A percentile compares a stretch with the other conserved stretches of the same genome.
Conservation (phyloP, 2,113 vertebrate species). For the Ptilorrhoa leucosticta region DNA sequence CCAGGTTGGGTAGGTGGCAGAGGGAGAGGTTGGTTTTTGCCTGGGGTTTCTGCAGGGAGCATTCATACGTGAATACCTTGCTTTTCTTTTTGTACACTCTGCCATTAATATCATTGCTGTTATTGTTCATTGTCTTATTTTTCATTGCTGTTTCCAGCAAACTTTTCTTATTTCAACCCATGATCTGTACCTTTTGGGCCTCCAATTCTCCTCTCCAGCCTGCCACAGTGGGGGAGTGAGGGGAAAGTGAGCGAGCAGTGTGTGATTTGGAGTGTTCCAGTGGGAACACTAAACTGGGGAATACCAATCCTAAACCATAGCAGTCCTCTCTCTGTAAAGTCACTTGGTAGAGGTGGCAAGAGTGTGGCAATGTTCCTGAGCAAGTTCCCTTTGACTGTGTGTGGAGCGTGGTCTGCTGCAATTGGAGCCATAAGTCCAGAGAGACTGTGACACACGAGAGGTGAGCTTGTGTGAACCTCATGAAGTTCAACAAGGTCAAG, state of each 20-base stretch:
- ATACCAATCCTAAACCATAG: background rate
- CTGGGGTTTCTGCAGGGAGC: background rate
- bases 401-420: background rate
- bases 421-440: background rate
- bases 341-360: background rate
- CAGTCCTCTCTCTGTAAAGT: background rate
- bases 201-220: background rate
- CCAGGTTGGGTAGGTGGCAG: too few relatives aligned
- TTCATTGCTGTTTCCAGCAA: background rate
- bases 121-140: background rate
- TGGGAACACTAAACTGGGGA: background rate
- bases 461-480: background rate
- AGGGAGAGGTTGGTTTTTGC: background rate
- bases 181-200: background rate
- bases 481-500: background rate
- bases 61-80: accelerated
- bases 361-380: background rate
- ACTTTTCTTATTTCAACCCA: background rate
- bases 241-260: background rate
- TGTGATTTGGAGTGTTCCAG: background rate
- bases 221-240: background rate
- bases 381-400: background rate
- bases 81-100: background rate
- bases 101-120: background rate
- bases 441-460: background rate